A percentile compares a stretch with the other conserved stretches of the same genome.
Conservation (phyloP, 2,113 vertebrate genomes). For the Melanotaenia duboulayi region DNA sequence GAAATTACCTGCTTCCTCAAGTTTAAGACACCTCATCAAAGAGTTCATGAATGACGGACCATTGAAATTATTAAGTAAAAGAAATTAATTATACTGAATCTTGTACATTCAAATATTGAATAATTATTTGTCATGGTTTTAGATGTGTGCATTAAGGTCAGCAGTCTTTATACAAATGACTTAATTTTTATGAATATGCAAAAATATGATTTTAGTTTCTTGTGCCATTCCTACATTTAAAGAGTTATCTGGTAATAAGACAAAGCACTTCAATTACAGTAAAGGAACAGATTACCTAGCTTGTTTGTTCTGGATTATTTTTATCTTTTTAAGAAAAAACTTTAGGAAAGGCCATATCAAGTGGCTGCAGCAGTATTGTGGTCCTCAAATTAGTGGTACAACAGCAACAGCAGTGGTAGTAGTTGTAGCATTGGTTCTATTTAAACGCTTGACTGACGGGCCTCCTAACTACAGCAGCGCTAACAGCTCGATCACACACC, state of each 20-base stretch:
- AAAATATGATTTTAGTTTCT: too few relatives aligned
- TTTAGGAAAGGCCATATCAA: too few relatives aligned
- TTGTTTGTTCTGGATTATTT: too few relatives aligned
- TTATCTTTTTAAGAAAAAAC: too few relatives aligned
- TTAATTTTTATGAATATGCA: too few relatives aligned
- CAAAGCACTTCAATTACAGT: too few relatives aligned
- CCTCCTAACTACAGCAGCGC: slow-evolving; percentile 38
- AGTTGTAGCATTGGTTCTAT: slow-evolving; percentile 25
- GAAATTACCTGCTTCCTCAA: slow-evolving; percentile 4
- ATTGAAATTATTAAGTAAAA: neutral
- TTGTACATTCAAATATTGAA: neutral
- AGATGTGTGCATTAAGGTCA: too few relatives aligned
- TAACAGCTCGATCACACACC: slow-evolving; percentile 56
- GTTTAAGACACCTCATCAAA: neutral
- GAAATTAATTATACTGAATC: neutral
- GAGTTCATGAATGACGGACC: neutral
- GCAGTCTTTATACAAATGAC: too few relatives aligned
- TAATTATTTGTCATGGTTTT: neutral
- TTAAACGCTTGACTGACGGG: slow-evolving; percentile 43
- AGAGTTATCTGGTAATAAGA: too few relatives aligned
- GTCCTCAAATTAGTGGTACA: slow-evolving; percentile 4
- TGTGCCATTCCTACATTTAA: too few relatives aligned
- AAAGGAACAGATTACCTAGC: too few relatives aligned
- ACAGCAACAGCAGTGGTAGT: slow-evolving; percentile 17
- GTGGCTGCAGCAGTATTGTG: neutral